Conservation (phyloP, 2,888 invertebrate genomes). For the Phyto melanocephala region DNA sequence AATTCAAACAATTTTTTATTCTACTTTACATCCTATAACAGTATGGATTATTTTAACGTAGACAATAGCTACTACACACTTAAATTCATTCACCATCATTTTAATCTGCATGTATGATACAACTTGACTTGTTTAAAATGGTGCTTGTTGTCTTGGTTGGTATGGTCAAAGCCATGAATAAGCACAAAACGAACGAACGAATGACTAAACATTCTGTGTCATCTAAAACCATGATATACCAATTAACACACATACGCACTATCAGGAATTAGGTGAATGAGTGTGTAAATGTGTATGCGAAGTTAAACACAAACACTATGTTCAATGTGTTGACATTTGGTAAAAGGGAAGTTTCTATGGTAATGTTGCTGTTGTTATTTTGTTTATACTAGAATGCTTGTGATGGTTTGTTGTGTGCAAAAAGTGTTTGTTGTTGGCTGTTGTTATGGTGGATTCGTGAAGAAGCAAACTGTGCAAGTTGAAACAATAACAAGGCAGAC, state of each 20-base stretch:
- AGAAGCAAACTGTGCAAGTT: background rate
- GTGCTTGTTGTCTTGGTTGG: slow-evolving; percentile 23
- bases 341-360: slow-evolving; percentile 38
- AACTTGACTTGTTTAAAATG: background rate
- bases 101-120: slow-evolving; percentile 13
- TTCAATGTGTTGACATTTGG: slow-evolving; percentile 58
- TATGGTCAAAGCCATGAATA: slow-evolving; percentile 47
- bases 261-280: background rate
- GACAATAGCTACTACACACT: slow-evolving; percentile 6
- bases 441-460: slow-evolving; percentile 8
- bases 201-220: background rate
- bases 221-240: background rate
- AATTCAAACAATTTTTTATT: background rate
- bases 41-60: background rate
- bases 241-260: background rate
- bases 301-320: background rate
- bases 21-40: background rate
- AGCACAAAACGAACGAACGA: slow-evolving; percentile 13
- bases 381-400: background rate
- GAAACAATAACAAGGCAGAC: slow-evolving; percentile 40
- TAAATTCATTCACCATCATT: background rate
- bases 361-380: background rate
- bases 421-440: background rate
- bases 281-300: background rate
- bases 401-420: slow-evolving; percentile 15